Evolutionary conservation across 2,113 vertebrate species (phyloP), one percentile per base, ranked within the genome.

Genomic region (Artemisiospiza belli): DNA sequence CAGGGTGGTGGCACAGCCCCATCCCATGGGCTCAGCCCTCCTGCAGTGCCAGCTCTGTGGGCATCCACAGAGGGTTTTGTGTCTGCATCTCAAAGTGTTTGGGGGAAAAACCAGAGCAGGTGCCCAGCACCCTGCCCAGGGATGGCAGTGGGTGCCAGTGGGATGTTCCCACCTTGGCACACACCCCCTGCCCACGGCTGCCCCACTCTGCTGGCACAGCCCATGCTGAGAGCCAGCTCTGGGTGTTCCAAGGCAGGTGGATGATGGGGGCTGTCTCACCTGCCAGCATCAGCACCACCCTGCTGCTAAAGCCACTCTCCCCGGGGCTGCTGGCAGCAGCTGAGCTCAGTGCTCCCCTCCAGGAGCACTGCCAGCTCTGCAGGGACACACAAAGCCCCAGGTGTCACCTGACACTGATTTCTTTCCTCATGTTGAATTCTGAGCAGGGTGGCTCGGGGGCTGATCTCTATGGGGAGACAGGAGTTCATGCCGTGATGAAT

Each of bases 181-280:
- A 3, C 66, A 39, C 25, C 0, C 4, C 64, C 51, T 79, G 74
- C 33, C 15, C 21, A 6, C 21, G 44, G 46, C 46, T 47, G 46
- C 11, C 30, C 10, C 20, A 0, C 44, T 47, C 12, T 76, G 66
- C 33, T 14, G 2, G 19, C 5, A 4, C 1, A 4, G 64, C 31
- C 0, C 0, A 6, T 1, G 3, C 12, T 4, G 31, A 57, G 18
- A 76, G 16, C 31, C 67, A 11, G 39, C 9, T 69, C 41, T 28
- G 78, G 78, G 12, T 7, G 51, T 75, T 47, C 30, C 24, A 6
- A n/a, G 33, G 61, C 62, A 39, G 66, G 6, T 2, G 2, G 69
- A 41, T 2, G 30, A 39, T 25, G 33, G 77, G 62, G 63, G 31
- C 61, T 72, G 57, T 72, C 61, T 35, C 44, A 37, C 39, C 54